Evolutionary conservation across 2,888 invertebrate species (phyloP), one percentile per base, ranked within the genome.

Genomic region (Drosophila atripex): DNA sequence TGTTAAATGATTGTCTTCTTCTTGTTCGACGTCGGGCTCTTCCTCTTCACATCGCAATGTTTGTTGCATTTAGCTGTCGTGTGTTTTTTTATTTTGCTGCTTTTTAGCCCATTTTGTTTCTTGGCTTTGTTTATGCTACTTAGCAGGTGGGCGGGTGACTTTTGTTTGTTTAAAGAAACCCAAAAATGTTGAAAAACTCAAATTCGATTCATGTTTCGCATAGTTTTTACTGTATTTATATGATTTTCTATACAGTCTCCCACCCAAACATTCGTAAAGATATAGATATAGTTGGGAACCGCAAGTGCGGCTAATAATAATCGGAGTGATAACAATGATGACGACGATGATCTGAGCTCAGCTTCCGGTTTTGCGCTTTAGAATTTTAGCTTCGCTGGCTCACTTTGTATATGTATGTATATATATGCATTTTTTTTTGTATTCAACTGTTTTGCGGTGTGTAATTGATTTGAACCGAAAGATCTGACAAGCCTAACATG

Each of bases 391-490:
- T 57, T 43, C 49, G 47, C 55, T 9, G 12, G 14, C 35, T 45
- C 35, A 41, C 56, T 68, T 39, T 49, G 38, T 47, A 52, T 14
- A 49, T 51, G 28, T 47, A 23, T 39, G 8, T n/a, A n/a, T n/a
- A 16, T 9, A 18, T 52, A 46, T 14, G 50, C 18, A 30, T 60
- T 55, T 18, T 18, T n/a, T 32, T 59, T 63, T 51, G 73, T 68
- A 53, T 84, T 73, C 59, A 71, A 75, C 69, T 58, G 60, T 63
- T 57, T 64, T 63, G 52, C 47, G 54, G 54, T 47, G 21, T 35
- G 49, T 84, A 86, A 83, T 86, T 86, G 86, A 73, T 84, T 83
- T 84, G 50, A 78, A 75, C 76, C 83, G 57, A 82, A 75, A 80
- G 79, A 79, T 80, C 80, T 64, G 49, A 57, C 54, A 74, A 73